phyloP scores from a whole-genome alignment of 2,888 invertebrate species.

The Nezara viridula region DNA sequence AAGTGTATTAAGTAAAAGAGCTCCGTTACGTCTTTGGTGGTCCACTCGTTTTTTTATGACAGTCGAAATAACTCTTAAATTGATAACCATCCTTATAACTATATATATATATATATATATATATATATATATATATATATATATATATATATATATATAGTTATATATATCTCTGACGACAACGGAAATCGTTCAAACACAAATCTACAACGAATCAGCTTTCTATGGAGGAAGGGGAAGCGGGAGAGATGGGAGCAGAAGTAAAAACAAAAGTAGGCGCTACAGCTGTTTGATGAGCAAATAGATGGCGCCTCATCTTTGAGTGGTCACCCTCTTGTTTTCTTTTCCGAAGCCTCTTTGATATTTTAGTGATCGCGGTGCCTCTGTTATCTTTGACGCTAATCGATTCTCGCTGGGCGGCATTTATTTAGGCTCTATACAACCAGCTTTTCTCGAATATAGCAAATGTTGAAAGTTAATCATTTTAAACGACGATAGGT shows the following conservation, averaged over 20 bases:
- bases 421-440: not conserved
- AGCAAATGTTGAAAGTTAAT: no score
- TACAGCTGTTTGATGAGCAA: constrained; percentile 23
- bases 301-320: not conserved
- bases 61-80: no score
- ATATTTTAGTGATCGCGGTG: constrained; percentile 15
- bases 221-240: not conserved
- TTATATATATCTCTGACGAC: no score
- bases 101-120: no score
- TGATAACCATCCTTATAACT: no score
- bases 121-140: no score
- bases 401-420: not conserved
- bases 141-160: no score
- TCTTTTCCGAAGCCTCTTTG: not conserved
- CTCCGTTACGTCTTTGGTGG: no score
- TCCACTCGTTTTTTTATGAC: no score
- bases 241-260: not conserved
- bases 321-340: not conserved
- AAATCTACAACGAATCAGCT: not conserved
- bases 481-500: no score
- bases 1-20: no score
- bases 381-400: not conserved
- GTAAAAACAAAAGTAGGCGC: not conserved
- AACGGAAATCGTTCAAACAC: not conserved
- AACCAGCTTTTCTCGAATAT: no score